Evolutionary conservation across 2,797 vertebrate species (phyloP).

Genomic region (Chelidonichthys spinosus): DNA sequence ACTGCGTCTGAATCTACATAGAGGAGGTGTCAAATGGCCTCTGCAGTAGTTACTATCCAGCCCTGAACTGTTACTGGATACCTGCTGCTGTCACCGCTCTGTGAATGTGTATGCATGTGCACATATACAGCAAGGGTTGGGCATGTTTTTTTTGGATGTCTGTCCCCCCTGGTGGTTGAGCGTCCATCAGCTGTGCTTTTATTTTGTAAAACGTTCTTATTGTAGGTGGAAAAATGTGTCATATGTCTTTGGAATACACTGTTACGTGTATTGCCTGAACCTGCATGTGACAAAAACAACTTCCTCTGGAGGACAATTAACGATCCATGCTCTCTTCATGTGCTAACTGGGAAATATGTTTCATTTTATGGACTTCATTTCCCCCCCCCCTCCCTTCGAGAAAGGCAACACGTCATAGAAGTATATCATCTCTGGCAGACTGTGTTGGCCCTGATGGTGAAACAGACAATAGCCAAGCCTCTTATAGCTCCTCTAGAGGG

Average conservation of each 20-base stretch:
- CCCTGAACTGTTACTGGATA: conserved; percentile 59
- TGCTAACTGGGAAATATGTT: conserved; percentile 67
- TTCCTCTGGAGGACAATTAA: conserved; percentile 42
- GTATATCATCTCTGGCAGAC: conserved; percentile 55
- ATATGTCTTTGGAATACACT: conserved; percentile 4
- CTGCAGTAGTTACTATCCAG: conserved; percentile 66
- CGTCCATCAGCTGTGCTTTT: conserved; percentile 1
- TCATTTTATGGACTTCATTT: conserved; percentile 62
- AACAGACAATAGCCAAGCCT: conserved; percentile 69
- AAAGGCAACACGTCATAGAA: conserved; percentile 50
- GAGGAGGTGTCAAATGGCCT: conserved; percentile 72
- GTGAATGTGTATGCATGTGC: conserved; percentile 27
- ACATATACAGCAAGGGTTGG: not conserved
- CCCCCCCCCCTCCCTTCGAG: conserved; percentile 37
- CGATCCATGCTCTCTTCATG: conserved; percentile 43
- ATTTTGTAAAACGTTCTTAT: not conserved
- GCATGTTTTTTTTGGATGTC: too few relatives aligned
- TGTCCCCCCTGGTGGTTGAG: not conserved
- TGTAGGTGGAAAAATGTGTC: not conserved
- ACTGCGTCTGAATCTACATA: conserved; percentile 55
- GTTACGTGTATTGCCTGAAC: conserved; percentile 9
- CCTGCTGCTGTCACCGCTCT: conserved; percentile 42
- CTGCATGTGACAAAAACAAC: conserved; percentile 13
- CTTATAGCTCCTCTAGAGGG: conserved; percentile 64
- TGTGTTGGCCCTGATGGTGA: conserved; percentile 49